Base-by-base conservation (phyloP, 2,888 invertebrate species). In the Epistrophella euchroma region DNA sequence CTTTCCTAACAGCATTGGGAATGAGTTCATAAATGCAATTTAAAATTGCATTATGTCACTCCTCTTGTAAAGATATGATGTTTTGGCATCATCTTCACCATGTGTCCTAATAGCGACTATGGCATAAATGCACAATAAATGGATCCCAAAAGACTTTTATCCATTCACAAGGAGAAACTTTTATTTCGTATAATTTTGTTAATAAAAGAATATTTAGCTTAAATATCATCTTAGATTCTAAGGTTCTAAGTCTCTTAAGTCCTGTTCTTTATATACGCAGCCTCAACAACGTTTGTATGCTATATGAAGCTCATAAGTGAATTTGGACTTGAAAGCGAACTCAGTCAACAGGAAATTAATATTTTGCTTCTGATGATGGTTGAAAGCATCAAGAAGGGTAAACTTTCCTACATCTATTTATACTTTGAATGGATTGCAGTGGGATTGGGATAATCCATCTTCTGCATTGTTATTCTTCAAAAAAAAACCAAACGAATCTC, bases 341-440 rank as follows among this genome's bases (percentile, higher is more conserved):
- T 68, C 76, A 82, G 81, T 86, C 86, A 86, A 86, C 86, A 82
- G 86, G 82, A 86, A 86, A 86, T 86, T 86, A 82, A 86, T 82
- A 77, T 86, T 66, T 81, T 82, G 73, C 58, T 80, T 62, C 55
- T 78, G 32, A 32, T 32, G 66, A 66, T 47, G 60, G 58, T 64
- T 37, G 43, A 52, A 56, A 40, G 62, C 37, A 66, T 11, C 10
- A 55, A 43, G 58, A 40, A 66, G 72, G 43, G 50, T 58, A 52
- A 68, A 72, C 50, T 64, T 82, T 77, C 28, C n/a, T 56, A 50
- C 25, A 52, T 62, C 15, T 19, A 43, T 32, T 32, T 56, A 70
- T 47, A 68, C 56, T 71, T 22, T 40, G 56, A 82, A 64, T 58
- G 85, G 68, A 85, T 82, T 77, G 86, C 82, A 77, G 40, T 74